Evolutionary conservation across 2,888 invertebrate species (phyloP), one percentile per base, ranked within the genome.

Genomic region (Noctua janthe): DNA sequence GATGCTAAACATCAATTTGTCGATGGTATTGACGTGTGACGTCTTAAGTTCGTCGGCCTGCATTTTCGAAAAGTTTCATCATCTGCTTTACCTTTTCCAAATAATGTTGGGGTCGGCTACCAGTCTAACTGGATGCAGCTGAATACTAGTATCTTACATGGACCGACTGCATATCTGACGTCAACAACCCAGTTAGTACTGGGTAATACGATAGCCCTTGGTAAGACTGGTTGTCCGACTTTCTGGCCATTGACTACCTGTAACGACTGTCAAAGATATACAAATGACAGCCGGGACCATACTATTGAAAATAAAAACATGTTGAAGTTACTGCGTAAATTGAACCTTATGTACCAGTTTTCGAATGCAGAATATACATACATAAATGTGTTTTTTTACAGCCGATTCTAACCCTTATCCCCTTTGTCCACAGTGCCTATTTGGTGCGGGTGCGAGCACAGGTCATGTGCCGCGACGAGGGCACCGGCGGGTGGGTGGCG

Each of bases 381-480:
- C 29, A 62, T 17, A 35, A 8, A 15, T 15, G n/a, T 29, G 20
- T 15, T 67, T 47, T 29, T 8, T 56, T 73, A 20, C 59, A 74
- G 20, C 6, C 13, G n/a, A 74, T 76, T 64, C 13, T 76, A 71
- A 82, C 15, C 69, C 59, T 23, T 51, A 71, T 66, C 1, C n/a
- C 0, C 43, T 39, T 82, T 80, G 73, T 92, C 98, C 62, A 69
- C 97, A 99, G 99, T 98, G 98, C 98, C 97, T 98, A 98, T 97
- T 97, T 99, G 98, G 99, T 99, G 97, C 99, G 99, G 97, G 99
- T 99, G 95, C 98, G 99, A 95, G 99, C 99, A 97, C 99, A 99
- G 98, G 99, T 99, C 97, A 99, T 99, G 99, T 99, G 98, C 94
- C 98, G 99, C 95, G 99, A 99, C 98, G 99, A 99, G 96, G 99